Conservation (phyloP, 2,113 vertebrate species). For the Octodon degus region DNA sequence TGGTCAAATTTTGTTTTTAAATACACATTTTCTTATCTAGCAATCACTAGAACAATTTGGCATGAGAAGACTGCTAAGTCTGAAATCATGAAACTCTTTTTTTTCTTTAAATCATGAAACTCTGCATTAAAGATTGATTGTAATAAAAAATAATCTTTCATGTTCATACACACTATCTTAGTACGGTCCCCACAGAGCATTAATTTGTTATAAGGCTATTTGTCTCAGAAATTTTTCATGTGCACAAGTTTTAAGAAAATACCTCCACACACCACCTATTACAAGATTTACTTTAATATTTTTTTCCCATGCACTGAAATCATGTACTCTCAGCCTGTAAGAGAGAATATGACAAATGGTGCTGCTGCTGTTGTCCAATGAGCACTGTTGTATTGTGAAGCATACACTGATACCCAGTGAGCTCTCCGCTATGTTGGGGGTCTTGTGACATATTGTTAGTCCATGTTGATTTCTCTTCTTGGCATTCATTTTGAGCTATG, state of each 20-base stretch:
- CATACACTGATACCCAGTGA: neutral
- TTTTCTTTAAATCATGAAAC: neutral
- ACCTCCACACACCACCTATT: no score
- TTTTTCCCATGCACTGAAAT: neutral
- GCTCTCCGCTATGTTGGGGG: neutral
- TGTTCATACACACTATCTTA: neutral
- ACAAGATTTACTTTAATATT: neutral
- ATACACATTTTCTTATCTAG: neutral
- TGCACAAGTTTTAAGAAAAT: neutral
- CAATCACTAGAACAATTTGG: neutral
- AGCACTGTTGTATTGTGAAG: neutral
- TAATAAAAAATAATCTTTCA: slow-evolving; percentile 11
- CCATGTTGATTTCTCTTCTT: neutral
- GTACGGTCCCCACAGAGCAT: neutral
- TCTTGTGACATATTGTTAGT: neutral
- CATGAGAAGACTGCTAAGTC: neutral
- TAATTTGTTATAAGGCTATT: neutral
- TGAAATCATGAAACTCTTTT: neutral
- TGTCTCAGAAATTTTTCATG: slow-evolving; percentile 29
- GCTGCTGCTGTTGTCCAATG: neutral
- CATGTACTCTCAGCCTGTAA: neutral
- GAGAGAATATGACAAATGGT: neutral
- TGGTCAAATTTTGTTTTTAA: neutral
- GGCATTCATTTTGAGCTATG: neutral
- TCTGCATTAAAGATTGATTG: slow-evolving; percentile 24